Percentiles rank a stretch among this genome's conserved stretches.
phyloP scores from a whole-genome alignment of 2,113 vertebrate genomes.

The Cryptoleucopteryx plumbea region DNA sequence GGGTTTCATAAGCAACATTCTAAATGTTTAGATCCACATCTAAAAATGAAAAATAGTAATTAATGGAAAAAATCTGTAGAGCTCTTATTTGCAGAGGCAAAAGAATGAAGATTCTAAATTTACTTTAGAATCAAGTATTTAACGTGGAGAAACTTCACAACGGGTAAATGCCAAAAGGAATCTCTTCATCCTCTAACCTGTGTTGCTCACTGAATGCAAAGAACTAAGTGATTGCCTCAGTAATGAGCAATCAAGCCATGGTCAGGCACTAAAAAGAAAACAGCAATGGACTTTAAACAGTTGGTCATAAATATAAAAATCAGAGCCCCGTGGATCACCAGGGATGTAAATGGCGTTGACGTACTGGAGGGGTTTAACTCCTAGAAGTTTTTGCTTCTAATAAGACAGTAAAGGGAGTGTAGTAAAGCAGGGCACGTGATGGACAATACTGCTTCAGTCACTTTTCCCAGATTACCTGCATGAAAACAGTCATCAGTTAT shows the following conservation, averaged over 20 bases:
- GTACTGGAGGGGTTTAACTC: neutral
- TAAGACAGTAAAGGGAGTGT: neutral
- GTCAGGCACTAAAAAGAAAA: constrained; percentile 33
- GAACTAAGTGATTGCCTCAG: constrained; percentile 8
- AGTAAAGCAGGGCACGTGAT: fast-evolving
- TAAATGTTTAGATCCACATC: neutral
- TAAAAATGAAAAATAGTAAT: neutral
- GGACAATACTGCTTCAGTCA: neutral
- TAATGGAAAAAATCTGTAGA: neutral
- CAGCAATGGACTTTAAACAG: constrained; percentile 29
- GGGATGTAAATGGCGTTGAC: neutral
- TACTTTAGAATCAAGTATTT: constrained; percentile 32
- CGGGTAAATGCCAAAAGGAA: neutral
- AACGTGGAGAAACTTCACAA: neutral
- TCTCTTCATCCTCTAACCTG: neutral
- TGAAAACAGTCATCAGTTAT: neutral
- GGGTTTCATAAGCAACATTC: neutral
- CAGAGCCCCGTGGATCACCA: neutral
- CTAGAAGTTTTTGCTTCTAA: neutral
- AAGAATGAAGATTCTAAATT: constrained; percentile 48
- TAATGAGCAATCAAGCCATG: constrained; percentile 50
- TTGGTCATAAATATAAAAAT: constrained; percentile 54
- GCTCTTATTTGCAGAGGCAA: neutral
- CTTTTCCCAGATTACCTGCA: neutral
- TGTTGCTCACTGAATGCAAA: constrained; percentile 42